Evolutionary conservation across 2,797 vertebrate genomes (phyloP).

Genomic region (Cynodonichthys magdalenae): DNA sequence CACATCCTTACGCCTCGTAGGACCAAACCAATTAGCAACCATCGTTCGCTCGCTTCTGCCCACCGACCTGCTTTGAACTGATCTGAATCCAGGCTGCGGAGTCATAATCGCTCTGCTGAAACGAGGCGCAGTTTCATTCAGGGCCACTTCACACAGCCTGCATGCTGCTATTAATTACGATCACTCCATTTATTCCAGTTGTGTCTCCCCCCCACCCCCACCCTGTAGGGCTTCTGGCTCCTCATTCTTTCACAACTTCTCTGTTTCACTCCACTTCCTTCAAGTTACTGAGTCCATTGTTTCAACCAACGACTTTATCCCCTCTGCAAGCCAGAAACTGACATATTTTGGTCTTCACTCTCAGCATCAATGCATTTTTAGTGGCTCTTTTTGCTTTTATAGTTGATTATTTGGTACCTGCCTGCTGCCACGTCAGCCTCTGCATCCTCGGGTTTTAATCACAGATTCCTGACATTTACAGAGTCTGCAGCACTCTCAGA

Average conservation of each 20-base stretch:
- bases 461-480: slow-evolving; percentile 6
- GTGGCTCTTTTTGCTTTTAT: too few species aligned
- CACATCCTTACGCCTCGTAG: slow-evolving; percentile 35
- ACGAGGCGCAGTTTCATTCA: slow-evolving; percentile 20
- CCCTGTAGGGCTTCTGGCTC: slow-evolving; percentile 3
- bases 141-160: slow-evolving; percentile 53
- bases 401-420: too few species aligned
- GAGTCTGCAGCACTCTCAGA: slow-evolving; percentile 23
- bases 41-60: slow-evolving; percentile 50
- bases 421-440: slow-evolving; percentile 28
- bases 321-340: slow-evolving; percentile 5
- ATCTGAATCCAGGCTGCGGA: neutral
- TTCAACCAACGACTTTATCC: slow-evolving; percentile 19
- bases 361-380: too few species aligned
- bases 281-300: slow-evolving; percentile 33
- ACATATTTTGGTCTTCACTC: neutral
- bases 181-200: slow-evolving; percentile 47
- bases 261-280: slow-evolving; percentile 52
- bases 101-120: too few species aligned
- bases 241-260: slow-evolving; percentile 55
- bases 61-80: slow-evolving; percentile 14
- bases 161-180: slow-evolving; percentile 40
- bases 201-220: neutral
- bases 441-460: neutral
- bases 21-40: slow-evolving; percentile 48